Evolutionary conservation across 2,113 vertebrate genomes (phyloP), one percentile per base, ranked within the genome.

Genomic region (Lagopus muta): DNA sequence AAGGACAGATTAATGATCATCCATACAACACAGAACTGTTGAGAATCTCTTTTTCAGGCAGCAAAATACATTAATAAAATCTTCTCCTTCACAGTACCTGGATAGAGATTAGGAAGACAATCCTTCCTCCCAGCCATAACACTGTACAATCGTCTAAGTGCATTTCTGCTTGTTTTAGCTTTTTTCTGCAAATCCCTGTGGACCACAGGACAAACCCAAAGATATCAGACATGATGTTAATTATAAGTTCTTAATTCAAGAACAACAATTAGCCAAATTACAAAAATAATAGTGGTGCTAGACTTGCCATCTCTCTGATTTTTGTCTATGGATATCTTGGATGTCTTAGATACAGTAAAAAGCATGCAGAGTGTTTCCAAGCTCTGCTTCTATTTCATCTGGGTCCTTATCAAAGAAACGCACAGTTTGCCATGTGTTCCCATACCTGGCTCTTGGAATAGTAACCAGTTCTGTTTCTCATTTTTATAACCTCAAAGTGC

Each of bases 51-150:
- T 70, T 65, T 88, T 92, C 34, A 71, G 58, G 5, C 54, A 72
- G 40, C n/a, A 92, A 85, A 81, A 94, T 28, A 28, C 50, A 48
- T 9, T 34, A 71, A 82, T 54, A 74, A 89, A 67, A 64, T 40
- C 9, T 75, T 74, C 77, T 50, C 22, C 66, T 79, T 28, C 28
- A 43, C 64, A n/a, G 11, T n/a, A 81, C 47, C 61, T 36, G 77
- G 61, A 48, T 22, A 70, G 79, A 85, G 82, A 89, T 78, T 43
- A 89, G 50, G 52, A 54, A 66, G 74, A 74, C 74, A 82, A 43
- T 65, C 91, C 65, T 91, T 77, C 74, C 78, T 91, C 40, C 65
- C 82, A 84, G 73, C 32, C 50, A 70, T 61, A 92, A 87, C 11
- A 34, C 6, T 1, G 1, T 65, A 47, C 28, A 47, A 58, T 66